Evolutionary conservation across 1,140 invertebrate species (phyloP).

Genomic region (Lethrus apterus): DNA sequence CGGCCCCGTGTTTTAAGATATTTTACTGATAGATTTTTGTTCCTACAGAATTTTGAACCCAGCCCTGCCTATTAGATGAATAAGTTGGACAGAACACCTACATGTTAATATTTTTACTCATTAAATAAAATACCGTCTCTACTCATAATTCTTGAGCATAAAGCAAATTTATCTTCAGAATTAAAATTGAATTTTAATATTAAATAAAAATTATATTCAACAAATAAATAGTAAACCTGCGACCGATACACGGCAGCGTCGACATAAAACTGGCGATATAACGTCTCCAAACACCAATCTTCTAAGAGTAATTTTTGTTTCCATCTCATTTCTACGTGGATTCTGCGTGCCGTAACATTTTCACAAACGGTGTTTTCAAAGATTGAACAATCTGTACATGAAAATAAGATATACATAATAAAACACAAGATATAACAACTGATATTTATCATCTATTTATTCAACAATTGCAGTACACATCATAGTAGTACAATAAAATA

Average conservation of each 20-base stretch:
- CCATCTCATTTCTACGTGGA: neutral
- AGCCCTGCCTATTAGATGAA: no score
- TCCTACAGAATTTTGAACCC: no score
- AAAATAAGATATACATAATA: slow-evolving; percentile 5
- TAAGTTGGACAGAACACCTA: no score
- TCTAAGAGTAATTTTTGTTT: neutral
- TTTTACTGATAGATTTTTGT: no score
- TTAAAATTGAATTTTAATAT: no score
- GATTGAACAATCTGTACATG: neutral
- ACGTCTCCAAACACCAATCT: neutral
- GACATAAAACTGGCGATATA: neutral
- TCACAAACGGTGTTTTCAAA: neutral
- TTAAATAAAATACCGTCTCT: no score
- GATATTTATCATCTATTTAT: slow-evolving; percentile 12
- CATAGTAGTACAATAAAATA: slow-evolving; percentile 12
- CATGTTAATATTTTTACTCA: no score
- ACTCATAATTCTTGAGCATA: no score
- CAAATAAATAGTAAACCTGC: no score
- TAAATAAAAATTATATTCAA: no score
- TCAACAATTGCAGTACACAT: slow-evolving; percentile 11
- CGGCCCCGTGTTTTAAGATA: no score
- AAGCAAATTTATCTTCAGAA: no score
- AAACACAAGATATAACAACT: slow-evolving; percentile 11
- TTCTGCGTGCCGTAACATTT: neutral
- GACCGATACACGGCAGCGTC: neutral